A percentile compares a stretch with the other conserved stretches of the same genome.
Evolutionary conservation across 1,140 invertebrate genomes (phyloP).

Genomic region (Eufriesea mexicana): DNA sequence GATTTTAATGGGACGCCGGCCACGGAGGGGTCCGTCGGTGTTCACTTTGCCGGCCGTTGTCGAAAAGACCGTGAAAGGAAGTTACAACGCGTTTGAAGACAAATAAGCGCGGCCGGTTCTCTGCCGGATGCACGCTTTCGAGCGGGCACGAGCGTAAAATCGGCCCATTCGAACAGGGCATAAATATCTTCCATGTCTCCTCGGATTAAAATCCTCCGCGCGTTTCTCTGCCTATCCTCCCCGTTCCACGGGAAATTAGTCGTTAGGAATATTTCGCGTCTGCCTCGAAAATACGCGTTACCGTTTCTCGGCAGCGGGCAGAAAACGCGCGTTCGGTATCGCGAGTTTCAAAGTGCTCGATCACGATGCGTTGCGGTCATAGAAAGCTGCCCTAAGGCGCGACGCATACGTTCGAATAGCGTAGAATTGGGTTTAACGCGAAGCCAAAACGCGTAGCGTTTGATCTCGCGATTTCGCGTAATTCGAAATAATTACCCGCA

Average conservation of each 20-base stretch:
- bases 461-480: not conserved
- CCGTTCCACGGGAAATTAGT: too few species aligned
- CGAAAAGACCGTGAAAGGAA: not conserved
- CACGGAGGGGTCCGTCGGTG: not conserved
- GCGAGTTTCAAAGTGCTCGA: not conserved
- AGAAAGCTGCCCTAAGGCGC: too few species aligned
- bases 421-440: too few species aligned
- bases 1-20: slow-evolving; percentile 17
- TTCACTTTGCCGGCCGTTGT: not conserved
- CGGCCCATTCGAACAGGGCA: not conserved
- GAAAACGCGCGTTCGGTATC: not conserved
- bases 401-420: not conserved
- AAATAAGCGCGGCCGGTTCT: not conserved
- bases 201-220: too few species aligned
- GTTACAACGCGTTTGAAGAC: not conserved
- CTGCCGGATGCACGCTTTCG: not conserved
- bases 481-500: not conserved
- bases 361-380: not conserved
- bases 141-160: not conserved
- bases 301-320: too few species aligned
- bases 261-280: not conserved
- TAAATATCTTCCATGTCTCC: not conserved
- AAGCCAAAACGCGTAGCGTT: not conserved
- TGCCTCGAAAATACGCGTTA: too few species aligned
- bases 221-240: too few species aligned